Percentiles rank a stretch among this genome's conserved stretches.
Evolutionary conservation across 1,140 invertebrate genomes (phyloP).

Genomic region (Temnothorax nylanderi): DNA sequence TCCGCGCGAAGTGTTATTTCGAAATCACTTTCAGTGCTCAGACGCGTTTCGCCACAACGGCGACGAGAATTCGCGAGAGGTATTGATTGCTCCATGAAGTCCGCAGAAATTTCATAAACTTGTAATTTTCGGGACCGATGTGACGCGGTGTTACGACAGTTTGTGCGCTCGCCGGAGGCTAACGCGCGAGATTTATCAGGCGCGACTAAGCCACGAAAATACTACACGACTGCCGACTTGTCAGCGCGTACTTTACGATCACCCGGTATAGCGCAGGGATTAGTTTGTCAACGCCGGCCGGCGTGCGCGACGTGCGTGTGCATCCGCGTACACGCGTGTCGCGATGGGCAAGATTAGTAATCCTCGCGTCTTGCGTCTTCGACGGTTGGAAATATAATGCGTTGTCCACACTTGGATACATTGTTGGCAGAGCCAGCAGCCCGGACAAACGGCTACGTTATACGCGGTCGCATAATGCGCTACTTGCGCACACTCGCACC

Average conservation of each 20-base stretch:
- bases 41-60: not conserved
- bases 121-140: conserved; percentile 9
- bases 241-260: conserved; percentile 81
- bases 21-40: not conserved
- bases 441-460: conserved; percentile 31
- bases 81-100: conserved; percentile 32
- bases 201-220: conserved; percentile 79
- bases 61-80: not conserved
- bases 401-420: conserved; percentile 50
- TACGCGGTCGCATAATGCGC: not conserved
- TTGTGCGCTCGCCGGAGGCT: conserved; percentile 55
- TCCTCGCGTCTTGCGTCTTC: conserved; percentile 41
- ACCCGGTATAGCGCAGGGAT: conserved; percentile 80
- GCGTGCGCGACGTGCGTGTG: conserved; percentile 66
- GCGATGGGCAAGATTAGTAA: conserved; percentile 35
- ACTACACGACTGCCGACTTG: conserved; percentile 76
- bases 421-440: conserved; percentile 30
- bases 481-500: not conserved
- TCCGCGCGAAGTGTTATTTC: not conserved
- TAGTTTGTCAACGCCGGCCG: conserved; percentile 83
- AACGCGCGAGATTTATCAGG: conserved; percentile 73
- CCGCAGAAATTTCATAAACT: conserved; percentile 36
- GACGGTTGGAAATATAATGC: conserved; percentile 53
- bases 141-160: conserved; percentile 12
- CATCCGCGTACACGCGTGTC: conserved; percentile 17